Evolutionary conservation across 2,113 vertebrate genomes (phyloP).

Genomic region (Ahaetulla prasina): DNA sequence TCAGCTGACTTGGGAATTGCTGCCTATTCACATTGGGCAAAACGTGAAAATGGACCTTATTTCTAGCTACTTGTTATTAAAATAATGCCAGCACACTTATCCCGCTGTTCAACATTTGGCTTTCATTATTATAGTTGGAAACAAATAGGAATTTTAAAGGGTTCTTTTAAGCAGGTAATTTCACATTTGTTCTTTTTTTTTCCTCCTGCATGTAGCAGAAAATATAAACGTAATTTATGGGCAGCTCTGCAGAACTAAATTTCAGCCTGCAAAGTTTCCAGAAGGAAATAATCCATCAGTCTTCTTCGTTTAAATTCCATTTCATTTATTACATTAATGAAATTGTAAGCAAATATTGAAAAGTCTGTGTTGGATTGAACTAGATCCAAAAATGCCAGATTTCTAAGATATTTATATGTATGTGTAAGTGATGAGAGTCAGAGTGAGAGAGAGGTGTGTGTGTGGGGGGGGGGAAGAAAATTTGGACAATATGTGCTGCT

Average conservation of each 20-base stretch:
- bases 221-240: not conserved
- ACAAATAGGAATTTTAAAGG: constrained; percentile 1
- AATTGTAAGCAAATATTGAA: constrained; percentile 14
- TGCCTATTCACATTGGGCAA: not conserved
- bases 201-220: not conserved
- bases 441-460: fast-evolving
- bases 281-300: not conserved
- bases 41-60: constrained; percentile 14
- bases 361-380: not conserved
- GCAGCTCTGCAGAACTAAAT: not conserved
- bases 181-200: not conserved
- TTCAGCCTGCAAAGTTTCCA: constrained; percentile 1
- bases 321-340: constrained; percentile 18
- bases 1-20: not conserved
- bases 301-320: not conserved
- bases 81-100: not conserved
- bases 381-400: not conserved
- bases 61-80: constrained; percentile 11
- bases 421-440: not conserved
- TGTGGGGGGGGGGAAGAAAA: not conserved
- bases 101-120: constrained; percentile 12
- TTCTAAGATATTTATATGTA: not conserved
- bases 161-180: constrained; percentile 10
- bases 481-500: not conserved
- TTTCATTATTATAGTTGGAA: not conserved